A percentile compares a stretch with the other conserved stretches of the same genome.
phyloP scores from a whole-genome alignment of 2,113 vertebrate genomes.

The Elaphurus davidianus region DNA sequence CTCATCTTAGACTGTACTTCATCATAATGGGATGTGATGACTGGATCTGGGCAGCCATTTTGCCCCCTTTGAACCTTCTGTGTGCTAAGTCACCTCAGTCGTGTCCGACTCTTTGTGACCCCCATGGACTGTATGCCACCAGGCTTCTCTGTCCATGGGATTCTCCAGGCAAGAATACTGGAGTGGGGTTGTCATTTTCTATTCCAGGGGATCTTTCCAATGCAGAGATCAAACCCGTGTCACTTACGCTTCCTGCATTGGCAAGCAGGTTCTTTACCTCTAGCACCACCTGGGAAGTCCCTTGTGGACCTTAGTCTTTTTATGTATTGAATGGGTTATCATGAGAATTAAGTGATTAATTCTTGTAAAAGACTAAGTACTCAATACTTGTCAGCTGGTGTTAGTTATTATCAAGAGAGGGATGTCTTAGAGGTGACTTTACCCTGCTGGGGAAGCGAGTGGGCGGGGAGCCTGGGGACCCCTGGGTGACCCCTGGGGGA shows the following conservation, averaged over 20 bases:
- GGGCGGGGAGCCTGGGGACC: neutral
- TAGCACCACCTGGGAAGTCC: neutral
- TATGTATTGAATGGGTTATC: neutral
- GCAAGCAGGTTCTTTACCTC: neutral
- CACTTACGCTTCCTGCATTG: neutral
- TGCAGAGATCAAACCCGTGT: neutral
- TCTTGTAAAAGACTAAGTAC: neutral
- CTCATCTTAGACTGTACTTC: neutral
- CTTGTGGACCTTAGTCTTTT: neutral
- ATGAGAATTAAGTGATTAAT: neutral
- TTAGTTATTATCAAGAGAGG: rapidly evolving
- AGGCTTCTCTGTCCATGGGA: neutral
- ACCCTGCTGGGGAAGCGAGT: neutral
- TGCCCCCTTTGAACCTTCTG: neutral
- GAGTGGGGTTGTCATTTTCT: neutral
- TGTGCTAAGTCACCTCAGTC: neutral
- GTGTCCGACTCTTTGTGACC: neutral
- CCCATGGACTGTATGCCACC: neutral
- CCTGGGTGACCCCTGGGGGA: rapidly evolving
- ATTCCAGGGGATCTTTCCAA: neutral
- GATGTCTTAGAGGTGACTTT: neutral
- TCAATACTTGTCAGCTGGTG: rapidly evolving
- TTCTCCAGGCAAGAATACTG: neutral
- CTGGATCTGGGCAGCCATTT: neutral
- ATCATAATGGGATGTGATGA: neutral